Conservation (phyloP, 2,888 invertebrate genomes). For the Poecilobothrus nobilitatus region DNA sequence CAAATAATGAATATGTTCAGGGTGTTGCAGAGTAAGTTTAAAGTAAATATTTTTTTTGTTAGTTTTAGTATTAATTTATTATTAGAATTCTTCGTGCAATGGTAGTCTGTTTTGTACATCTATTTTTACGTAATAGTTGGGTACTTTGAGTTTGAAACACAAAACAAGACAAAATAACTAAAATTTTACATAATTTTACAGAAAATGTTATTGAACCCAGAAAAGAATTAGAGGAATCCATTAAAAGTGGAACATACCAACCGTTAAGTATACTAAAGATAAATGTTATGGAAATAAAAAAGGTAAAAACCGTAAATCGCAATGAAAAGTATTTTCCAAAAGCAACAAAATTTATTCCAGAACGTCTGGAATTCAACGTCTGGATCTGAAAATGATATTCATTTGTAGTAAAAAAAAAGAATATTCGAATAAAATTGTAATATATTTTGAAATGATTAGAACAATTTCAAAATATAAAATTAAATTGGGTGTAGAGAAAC, state of each 20-base stretch:
- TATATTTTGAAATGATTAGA: too few relatives aligned
- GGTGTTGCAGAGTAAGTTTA: conserved; percentile 54
- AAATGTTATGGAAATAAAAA: conserved; percentile 46
- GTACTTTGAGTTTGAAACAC: conserved; percentile 29
- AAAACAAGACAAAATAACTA: conserved; percentile 27
- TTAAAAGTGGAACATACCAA: conserved; percentile 20
- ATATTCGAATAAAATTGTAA: too few relatives aligned
- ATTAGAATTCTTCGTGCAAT: conserved; percentile 30
- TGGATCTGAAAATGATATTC: too few relatives aligned
- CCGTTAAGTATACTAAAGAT: conserved; percentile 25
- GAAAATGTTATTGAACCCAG: conserved; percentile 34
- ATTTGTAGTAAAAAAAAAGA: too few relatives aligned
- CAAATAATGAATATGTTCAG: conserved; percentile 58
- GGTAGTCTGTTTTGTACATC: conserved; percentile 30
- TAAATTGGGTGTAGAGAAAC: too few relatives aligned
- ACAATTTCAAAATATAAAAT: too few relatives aligned
- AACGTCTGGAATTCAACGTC: too few relatives aligned
- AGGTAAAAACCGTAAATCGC: conserved; percentile 43
- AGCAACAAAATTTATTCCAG: conserved; percentile 34
- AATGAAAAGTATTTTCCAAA: conserved; percentile 32
- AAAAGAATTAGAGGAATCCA: conserved; percentile 25
- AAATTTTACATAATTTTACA: conserved; percentile 37
- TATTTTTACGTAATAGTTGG: conserved; percentile 27
- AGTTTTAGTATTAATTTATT: conserved; percentile 11
- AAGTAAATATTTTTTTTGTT: too few relatives aligned